Evolutionary conservation across 2,888 invertebrate genomes (phyloP).

Genomic region (Galerucella nymphaeae): DNA sequence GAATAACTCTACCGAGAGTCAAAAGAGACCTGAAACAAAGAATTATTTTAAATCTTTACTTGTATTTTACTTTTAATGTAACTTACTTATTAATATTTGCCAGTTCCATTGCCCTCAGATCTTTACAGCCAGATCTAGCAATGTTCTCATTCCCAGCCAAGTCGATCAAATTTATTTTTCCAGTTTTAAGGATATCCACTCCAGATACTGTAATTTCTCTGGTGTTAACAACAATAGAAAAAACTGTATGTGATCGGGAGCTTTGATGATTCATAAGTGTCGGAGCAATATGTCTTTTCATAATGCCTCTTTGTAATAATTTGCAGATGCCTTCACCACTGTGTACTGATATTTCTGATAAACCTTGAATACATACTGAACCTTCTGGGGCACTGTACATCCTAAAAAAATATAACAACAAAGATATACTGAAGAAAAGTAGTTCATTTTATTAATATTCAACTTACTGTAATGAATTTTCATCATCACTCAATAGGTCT

Average conservation of each 20-base stretch:
- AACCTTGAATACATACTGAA: conserved; percentile 89
- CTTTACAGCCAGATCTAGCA: conserved; percentile 92
- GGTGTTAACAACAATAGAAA: conserved; percentile 93
- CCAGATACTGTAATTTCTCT: conserved; percentile 90
- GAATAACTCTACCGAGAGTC: conserved; percentile 90
- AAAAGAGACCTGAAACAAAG: conserved; percentile 78
- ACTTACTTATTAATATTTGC: conserved; percentile 84
- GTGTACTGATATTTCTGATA: conserved; percentile 91
- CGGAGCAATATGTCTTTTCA: conserved; percentile 88
- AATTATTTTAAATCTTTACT: too few relatives aligned
- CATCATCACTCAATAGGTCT: conserved; percentile 81
- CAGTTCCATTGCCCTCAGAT: conserved; percentile 90
- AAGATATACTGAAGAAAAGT: neutral
- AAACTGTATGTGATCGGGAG: conserved; percentile 94
- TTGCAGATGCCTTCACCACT: conserved; percentile 89
- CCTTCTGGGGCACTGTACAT: conserved; percentile 78
- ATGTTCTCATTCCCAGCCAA: conserved; percentile 98
- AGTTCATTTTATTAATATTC: neutral
- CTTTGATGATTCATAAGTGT: conserved; percentile 96
- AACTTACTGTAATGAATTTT: conserved; percentile 42
- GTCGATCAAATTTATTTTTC: conserved; percentile 97
- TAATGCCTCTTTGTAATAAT: conserved; percentile 88
- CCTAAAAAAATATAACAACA: too few relatives aligned
- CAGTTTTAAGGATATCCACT: conserved; percentile 92
- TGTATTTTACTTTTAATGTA: neutral